phyloP scores from a whole-genome alignment of 2,797 vertebrate species.

The Micrastur ruficollis region DNA sequence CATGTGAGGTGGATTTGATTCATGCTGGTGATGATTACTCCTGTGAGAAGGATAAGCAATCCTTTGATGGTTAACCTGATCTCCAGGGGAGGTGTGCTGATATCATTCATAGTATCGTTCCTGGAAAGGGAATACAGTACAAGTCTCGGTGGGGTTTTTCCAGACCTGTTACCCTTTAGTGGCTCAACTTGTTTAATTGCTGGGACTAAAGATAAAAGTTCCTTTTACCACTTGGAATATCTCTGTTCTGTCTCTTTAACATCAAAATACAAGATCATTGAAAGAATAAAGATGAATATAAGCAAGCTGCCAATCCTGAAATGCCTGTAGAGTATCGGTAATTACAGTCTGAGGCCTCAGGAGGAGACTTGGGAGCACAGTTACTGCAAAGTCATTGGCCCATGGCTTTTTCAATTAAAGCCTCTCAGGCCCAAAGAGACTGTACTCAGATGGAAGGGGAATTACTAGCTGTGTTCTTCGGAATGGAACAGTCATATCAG shows the following conservation, averaged over 20 bases:
- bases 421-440: not conserved
- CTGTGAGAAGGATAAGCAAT: not conserved
- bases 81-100: not conserved
- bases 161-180: not conserved
- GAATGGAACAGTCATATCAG: not conserved
- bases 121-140: not conserved
- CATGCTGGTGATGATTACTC: not conserved
- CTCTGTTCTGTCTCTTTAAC: not conserved
- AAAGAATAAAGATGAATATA: conserved; percentile 21
- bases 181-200: not conserved
- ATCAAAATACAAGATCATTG: not conserved
- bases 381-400: conserved; percentile 42
- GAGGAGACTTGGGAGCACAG: conserved; percentile 9
- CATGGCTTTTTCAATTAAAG: conserved; percentile 56
- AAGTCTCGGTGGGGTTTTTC: rapidly evolving
- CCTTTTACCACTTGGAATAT: not conserved
- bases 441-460: conserved; percentile 9
- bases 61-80: not conserved
- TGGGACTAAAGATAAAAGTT: not conserved
- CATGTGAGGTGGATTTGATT: not conserved
- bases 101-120: not conserved
- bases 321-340: conserved; percentile 18
- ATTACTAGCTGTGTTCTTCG: not conserved
- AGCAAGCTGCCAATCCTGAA: conserved; percentile 17
- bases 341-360: conserved; percentile 25